phyloP scores from a whole-genome alignment of 2,113 vertebrate species.

The Neopipo cinnamomea region DNA sequence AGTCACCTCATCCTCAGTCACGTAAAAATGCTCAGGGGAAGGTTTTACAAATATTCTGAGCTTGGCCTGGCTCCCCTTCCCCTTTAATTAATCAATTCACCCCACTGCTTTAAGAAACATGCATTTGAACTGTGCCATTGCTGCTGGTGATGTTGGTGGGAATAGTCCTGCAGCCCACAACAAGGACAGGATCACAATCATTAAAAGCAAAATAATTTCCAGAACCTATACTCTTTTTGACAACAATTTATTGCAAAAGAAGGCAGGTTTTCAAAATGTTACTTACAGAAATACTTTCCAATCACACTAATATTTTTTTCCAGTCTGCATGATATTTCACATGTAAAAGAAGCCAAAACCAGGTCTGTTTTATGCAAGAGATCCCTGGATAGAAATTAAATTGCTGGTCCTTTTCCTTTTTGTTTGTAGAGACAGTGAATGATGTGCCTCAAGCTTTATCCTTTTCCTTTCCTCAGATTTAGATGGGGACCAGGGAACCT shows the following conservation, averaged over 20 bases:
- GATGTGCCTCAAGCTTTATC: background rate
- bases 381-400: background rate
- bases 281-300: background rate
- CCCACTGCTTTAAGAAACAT: rapidly evolving
- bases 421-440: background rate
- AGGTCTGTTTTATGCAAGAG: background rate
- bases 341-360: background rate
- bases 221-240: background rate
- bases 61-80: background rate
- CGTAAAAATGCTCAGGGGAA: background rate
- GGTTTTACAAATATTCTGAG: background rate
- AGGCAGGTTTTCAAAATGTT: background rate
- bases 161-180: background rate
- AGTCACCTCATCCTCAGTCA: background rate
- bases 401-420: background rate
- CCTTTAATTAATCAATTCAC: background rate
- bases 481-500: background rate
- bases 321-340: background rate
- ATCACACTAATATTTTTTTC: background rate
- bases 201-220: background rate
- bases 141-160: rapidly evolving
- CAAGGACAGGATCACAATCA: background rate
- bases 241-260: background rate
- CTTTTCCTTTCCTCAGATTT: background rate
- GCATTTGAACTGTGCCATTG: background rate